Evolutionary conservation across 2,888 invertebrate genomes (phyloP).

Genomic region (Phengaris arion): DNA sequence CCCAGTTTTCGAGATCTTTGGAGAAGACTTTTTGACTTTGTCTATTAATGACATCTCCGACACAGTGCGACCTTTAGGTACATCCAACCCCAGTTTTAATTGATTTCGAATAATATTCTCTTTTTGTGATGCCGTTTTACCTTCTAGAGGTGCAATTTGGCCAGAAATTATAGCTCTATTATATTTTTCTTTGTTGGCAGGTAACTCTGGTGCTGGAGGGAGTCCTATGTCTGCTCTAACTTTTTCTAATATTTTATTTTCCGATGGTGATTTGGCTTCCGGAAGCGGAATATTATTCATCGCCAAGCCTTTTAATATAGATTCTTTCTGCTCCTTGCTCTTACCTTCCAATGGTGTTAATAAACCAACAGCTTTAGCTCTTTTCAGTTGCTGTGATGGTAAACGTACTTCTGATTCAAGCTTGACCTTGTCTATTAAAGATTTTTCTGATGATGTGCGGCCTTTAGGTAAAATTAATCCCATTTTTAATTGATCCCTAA

Average conservation of each 20-base stretch:
- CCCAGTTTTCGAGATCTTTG: conserved; percentile 39
- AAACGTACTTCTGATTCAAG: conserved; percentile 23
- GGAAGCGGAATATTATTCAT: conserved; percentile 37
- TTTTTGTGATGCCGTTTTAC: conserved; percentile 43
- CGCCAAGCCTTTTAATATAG: conserved; percentile 36
- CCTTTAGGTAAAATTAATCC: conserved; percentile 31
- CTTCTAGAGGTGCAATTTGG: conserved; percentile 47
- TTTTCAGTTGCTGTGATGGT: conserved; percentile 37
- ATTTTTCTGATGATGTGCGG: conserved; percentile 28
- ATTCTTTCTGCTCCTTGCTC: conserved; percentile 36
- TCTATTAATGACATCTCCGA: conserved; percentile 35
- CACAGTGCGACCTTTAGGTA: conserved; percentile 40
- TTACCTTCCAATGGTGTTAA: conserved; percentile 40
- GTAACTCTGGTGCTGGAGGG: conserved; percentile 38
- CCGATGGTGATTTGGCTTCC: conserved; percentile 33
- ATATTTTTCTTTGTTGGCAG: conserved; percentile 37
- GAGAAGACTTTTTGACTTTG: conserved; percentile 36
- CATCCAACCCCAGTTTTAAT: conserved; percentile 39
- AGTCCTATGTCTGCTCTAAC: conserved; percentile 37
- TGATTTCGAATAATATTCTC: conserved; percentile 34
- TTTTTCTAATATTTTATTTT: conserved; percentile 40
- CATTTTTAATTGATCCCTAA: conserved; percentile 23
- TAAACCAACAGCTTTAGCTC: conserved; percentile 42
- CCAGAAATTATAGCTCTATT: conserved; percentile 41
- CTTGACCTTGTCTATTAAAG: conserved; percentile 25